These are phyloP conservation scores for Plemyria rubiginata DNA, from an alignment of 2,888 invertebrate genomes.

Conservation along the genomic window DNA sequence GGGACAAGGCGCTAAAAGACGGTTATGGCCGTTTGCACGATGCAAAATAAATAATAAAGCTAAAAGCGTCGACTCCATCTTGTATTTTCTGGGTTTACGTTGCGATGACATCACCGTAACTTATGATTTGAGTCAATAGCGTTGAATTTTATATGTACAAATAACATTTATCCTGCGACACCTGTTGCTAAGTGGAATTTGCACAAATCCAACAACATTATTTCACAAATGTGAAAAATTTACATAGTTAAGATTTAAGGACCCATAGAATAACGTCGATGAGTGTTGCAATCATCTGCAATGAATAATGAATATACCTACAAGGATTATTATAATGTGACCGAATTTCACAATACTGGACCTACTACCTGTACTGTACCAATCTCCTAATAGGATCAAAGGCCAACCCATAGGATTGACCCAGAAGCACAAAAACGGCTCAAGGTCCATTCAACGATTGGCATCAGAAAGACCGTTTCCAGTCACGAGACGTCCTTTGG, in stretches of 20 bases:
- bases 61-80: slow-evolving; percentile 64
- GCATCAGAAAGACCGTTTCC: slow-evolving; percentile 24
- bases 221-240: slow-evolving; percentile 8
- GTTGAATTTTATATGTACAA: slow-evolving; percentile 49
- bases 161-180: slow-evolving; percentile 54
- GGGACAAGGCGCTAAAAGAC: slow-evolving; percentile 70
- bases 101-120: slow-evolving; percentile 78
- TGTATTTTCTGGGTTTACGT: slow-evolving; percentile 61
- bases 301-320: not conserved
- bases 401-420: slow-evolving; percentile 6
- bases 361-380: not conserved
- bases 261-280: not conserved
- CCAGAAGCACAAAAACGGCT: slow-evolving; percentile 15
- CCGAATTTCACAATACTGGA: not conserved
- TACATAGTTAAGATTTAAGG: not conserved
- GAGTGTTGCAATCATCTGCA: not conserved
- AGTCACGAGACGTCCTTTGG: slow-evolving; percentile 49
- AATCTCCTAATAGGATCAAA: slow-evolving; percentile 3
- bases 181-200: slow-evolving; percentile 59
- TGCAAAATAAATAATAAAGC: slow-evolving; percentile 79
- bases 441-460: slow-evolving; percentile 25
- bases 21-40: slow-evolving; percentile 74
- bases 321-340: not conserved
- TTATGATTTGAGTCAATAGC: slow-evolving; percentile 78
- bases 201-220: slow-evolving; percentile 39